phyloP scores from a whole-genome alignment of 2,888 invertebrate species.

The Liopterus haemorrhoidalis region DNA sequence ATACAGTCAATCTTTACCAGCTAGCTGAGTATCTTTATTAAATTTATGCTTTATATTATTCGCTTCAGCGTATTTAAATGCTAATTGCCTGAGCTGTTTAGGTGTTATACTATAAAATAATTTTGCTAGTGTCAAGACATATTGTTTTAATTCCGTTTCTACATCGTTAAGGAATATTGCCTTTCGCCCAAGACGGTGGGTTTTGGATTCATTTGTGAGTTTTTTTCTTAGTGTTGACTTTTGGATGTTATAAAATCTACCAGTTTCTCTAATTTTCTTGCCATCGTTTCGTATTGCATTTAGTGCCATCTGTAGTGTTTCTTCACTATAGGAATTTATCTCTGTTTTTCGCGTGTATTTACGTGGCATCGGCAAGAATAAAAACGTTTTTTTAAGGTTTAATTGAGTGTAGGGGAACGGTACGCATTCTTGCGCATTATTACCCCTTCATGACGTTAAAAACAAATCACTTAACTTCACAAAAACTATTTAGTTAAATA shows the following conservation, averaged over 20 bases:
- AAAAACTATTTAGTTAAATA: no score
- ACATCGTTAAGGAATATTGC: conserved; percentile 30
- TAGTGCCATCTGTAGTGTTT: conserved; percentile 6
- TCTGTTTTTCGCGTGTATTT: no score
- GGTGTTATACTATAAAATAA: conserved; percentile 32
- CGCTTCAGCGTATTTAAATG: conserved; percentile 32
- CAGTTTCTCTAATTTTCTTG: conserved; percentile 14
- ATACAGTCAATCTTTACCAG: conserved; percentile 35
- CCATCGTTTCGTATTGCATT: conserved; percentile 10
- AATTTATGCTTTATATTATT: conserved; percentile 33
- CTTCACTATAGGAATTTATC: no score
- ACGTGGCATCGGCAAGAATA: no score
- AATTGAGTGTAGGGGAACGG: no score
- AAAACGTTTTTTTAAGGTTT: no score
- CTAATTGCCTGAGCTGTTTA: conserved; percentile 29
- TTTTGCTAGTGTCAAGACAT: conserved; percentile 28
- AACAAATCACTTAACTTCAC: no score
- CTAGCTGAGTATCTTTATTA: conserved; percentile 28
- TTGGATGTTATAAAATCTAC: conserved; percentile 14
- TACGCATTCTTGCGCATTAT: no score
- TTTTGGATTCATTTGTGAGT: neutral
- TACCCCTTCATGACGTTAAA: no score
- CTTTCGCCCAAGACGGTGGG: conserved; percentile 26
- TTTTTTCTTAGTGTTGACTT: conserved; percentile 18
- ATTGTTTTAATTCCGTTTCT: conserved; percentile 28